phyloP scores from a whole-genome alignment of 2,888 invertebrate species.

The Coremacera marginata region DNA sequence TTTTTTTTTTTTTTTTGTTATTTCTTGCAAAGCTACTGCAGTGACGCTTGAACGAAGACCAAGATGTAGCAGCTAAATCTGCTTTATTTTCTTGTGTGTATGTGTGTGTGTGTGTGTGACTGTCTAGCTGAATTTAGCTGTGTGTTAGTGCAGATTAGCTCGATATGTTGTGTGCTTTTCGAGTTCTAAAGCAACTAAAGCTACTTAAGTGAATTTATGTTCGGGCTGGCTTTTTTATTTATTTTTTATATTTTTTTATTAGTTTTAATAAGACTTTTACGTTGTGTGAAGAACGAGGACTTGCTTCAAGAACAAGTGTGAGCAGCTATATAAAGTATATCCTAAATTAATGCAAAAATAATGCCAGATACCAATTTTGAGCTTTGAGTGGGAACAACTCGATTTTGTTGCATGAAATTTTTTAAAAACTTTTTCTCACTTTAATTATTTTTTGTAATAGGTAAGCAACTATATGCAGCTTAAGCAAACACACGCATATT shows the following conservation, averaged over 20 bases:
- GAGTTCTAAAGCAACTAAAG: slow-evolving; percentile 4
- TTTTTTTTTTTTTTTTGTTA: neutral
- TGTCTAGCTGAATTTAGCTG: neutral
- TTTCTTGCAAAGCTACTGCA: neutral
- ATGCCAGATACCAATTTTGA: no score
- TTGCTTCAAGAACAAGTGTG: neutral
- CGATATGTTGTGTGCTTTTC: neutral
- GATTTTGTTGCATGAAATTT: neutral
- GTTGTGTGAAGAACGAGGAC: neutral
- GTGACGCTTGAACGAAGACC: neutral
- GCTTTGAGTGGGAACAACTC: no score
- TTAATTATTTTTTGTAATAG: no score
- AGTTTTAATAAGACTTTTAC: slow-evolving; percentile 11
- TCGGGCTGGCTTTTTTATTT: no score
- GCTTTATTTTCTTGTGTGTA: neutral
- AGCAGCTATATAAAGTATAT: neutral
- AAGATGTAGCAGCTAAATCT: neutral
- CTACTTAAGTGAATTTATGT: neutral
- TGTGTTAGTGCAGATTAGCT: slow-evolving; percentile 4
- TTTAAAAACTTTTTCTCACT: neutral
- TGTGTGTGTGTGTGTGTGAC: neutral
- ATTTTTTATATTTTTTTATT: no score
- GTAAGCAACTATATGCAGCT: no score
- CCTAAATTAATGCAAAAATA: no score
- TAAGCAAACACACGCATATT: no score